Conservation (phyloP, 2,113 vertebrate species). For the Carlito syrichta region DNA sequence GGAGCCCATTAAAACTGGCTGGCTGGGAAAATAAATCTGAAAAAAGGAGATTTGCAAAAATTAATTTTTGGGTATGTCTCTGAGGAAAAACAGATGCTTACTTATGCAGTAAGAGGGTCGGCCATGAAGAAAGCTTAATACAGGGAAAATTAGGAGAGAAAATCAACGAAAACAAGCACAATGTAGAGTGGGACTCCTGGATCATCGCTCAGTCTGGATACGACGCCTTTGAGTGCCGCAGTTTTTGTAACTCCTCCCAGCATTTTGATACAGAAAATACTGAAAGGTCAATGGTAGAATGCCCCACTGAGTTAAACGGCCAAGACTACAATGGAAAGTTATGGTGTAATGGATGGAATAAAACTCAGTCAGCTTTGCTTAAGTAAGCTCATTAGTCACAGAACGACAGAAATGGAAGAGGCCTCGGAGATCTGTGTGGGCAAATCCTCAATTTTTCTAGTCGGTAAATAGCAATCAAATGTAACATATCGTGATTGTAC, state of each 20-base stretch:
- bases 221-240: no score
- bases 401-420: not conserved
- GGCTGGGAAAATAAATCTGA: slow-evolving; percentile 88
- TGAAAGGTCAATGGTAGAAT: not conserved
- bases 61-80: not conserved
- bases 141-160: not conserved
- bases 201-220: no score
- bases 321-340: not conserved
- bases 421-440: not conserved
- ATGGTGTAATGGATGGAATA: not conserved
- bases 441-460: not conserved
- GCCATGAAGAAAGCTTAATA: not conserved
- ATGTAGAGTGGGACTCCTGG: no score
- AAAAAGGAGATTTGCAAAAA: slow-evolving; percentile 34
- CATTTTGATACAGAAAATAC: not conserved
- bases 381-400: not conserved
- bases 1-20: slow-evolving; percentile 82
- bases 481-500: not conserved
- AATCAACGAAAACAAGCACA: not conserved
- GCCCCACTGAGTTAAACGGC: not conserved
- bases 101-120: not conserved
- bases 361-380: not conserved
- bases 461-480: not conserved
- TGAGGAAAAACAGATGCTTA: slow-evolving; percentile 11
- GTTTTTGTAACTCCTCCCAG: no score